These are phyloP conservation scores for Paraplagusia blochii DNA, from an alignment of 2,113 vertebrate genomes.

Conservation along the genomic window DNA sequence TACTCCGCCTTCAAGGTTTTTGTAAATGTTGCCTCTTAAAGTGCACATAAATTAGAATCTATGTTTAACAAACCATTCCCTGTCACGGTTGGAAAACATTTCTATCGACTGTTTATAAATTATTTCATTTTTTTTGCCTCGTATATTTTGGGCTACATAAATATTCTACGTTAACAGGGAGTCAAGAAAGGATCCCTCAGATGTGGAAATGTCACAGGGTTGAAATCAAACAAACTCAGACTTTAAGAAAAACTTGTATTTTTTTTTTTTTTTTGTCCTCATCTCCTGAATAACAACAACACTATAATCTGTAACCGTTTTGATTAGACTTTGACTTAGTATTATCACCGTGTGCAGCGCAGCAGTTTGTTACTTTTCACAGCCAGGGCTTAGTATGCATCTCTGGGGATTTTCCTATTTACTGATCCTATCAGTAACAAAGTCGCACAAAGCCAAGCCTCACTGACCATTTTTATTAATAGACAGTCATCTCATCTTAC, in stretches of 20 bases:
- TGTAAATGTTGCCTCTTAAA: constrained; percentile 1
- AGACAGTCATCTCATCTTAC: constrained; percentile 35
- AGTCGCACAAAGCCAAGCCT: constrained; percentile 24
- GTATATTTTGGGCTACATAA: too few relatives aligned
- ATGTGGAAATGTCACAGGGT: too few relatives aligned
- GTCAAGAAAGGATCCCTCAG: background rate
- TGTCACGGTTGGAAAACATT: too few relatives aligned
- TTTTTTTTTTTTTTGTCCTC: background rate
- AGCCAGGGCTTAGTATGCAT: constrained; percentile 26
- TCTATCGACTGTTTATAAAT: too few relatives aligned
- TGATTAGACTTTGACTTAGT: constrained; percentile 28
- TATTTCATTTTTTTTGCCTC: too few relatives aligned
- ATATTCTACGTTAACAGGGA: background rate
- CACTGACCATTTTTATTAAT: constrained; percentile 51
- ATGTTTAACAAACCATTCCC: too few relatives aligned
- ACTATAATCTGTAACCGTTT: constrained; percentile 26
- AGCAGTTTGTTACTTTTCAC: constrained; percentile 21
- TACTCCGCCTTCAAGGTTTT: background rate
- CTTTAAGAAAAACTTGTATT: too few relatives aligned
- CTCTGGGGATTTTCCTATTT: constrained; percentile 44
- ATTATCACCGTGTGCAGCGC: constrained; percentile 19
- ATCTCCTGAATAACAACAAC: constrained; percentile 17
- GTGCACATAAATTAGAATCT: too few relatives aligned
- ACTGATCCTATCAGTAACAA: constrained; percentile 42
- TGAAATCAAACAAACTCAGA: too few relatives aligned